Conservation (phyloP, 2,113 vertebrate genomes). For the Euleptes europaea region DNA sequence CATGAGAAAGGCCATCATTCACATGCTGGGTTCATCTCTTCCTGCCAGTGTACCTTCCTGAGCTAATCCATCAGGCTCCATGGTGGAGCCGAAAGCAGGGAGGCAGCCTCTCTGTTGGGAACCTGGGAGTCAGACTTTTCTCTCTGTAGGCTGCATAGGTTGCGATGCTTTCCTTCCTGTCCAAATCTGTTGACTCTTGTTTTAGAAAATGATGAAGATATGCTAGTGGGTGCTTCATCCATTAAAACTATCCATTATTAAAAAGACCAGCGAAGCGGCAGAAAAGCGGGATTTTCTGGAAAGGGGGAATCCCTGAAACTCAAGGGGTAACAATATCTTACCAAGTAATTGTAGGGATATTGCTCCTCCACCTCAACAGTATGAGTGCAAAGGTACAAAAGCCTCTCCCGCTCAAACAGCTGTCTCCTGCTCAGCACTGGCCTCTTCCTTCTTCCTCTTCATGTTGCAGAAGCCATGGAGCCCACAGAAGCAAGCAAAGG, state of each 20-base stretch:
- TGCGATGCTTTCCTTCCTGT: not conserved
- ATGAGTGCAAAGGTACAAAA: no score
- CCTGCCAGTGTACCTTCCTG: slow-evolving; percentile 9
- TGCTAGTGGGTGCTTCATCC: not conserved
- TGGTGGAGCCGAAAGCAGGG: not conserved
- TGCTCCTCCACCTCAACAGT: not conserved
- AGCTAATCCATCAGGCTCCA: slow-evolving; percentile 11
- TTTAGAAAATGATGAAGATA: not conserved
- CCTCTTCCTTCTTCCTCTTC: slow-evolving; percentile 80
- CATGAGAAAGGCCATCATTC: not conserved
- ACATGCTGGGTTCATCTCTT: not conserved
- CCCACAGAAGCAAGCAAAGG: slow-evolving; percentile 95
- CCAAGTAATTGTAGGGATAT: not conserved
- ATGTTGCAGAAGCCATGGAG: slow-evolving; percentile 89
- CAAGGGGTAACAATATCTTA: not conserved
- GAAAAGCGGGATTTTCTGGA: not conserved
- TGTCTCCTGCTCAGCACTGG: slow-evolving; percentile 73
- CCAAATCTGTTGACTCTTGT: not conserved
- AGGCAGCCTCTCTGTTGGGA: not conserved
- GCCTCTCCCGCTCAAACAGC: slow-evolving; percentile 68
- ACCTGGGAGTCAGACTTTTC: not conserved
- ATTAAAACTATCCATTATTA: not conserved
- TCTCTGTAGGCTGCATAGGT: no score
- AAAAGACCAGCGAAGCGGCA: not conserved
- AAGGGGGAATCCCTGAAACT: not conserved